Evolutionary conservation across 53 echinoderm and acorn worm genomes (phyloP).

Genomic region (Stichopus horrens): DNA sequence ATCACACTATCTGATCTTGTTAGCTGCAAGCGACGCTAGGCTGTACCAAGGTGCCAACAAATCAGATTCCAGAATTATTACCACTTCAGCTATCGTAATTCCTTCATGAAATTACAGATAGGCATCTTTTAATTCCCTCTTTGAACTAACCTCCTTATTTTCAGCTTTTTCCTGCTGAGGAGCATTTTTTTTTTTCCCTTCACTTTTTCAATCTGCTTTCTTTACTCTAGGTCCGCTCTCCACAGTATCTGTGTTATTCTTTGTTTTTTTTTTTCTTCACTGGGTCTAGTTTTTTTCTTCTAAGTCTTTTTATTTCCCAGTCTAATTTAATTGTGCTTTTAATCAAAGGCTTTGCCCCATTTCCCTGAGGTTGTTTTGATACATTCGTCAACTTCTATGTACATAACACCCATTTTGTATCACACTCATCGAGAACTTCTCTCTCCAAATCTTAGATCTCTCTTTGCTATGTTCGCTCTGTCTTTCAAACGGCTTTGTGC

Average conservation of each 20-base stretch:
- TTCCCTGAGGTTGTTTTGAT: conserved; percentile 31
- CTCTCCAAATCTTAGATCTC: too few species aligned
- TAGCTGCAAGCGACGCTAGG: too few species aligned
- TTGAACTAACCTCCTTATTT: conserved; percentile 26
- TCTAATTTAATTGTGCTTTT: conserved; percentile 20
- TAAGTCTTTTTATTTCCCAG: conserved; percentile 6
- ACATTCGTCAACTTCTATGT: neutral
- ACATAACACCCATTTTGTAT: neutral
- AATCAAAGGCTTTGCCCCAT: conserved; percentile 12
- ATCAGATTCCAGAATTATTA: too few species aligned
- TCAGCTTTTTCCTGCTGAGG: too few species aligned
- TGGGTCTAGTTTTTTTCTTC: neutral
- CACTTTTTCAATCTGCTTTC: neutral
- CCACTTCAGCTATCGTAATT: too few species aligned
- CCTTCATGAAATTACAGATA: too few species aligned
- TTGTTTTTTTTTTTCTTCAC: neutral
- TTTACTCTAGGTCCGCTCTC: too few species aligned
- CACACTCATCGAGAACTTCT: neutral
- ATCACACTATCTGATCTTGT: too few species aligned
- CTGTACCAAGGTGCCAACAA: too few species aligned
- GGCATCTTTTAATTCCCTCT: conserved; percentile 2
- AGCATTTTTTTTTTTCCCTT: neutral
- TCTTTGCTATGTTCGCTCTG: too few species aligned
- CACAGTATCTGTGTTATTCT: neutral
- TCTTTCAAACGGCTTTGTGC: too few species aligned